Conservation (phyloP, 2,113 vertebrate species). For the Dipodomys spectabilis region DNA sequence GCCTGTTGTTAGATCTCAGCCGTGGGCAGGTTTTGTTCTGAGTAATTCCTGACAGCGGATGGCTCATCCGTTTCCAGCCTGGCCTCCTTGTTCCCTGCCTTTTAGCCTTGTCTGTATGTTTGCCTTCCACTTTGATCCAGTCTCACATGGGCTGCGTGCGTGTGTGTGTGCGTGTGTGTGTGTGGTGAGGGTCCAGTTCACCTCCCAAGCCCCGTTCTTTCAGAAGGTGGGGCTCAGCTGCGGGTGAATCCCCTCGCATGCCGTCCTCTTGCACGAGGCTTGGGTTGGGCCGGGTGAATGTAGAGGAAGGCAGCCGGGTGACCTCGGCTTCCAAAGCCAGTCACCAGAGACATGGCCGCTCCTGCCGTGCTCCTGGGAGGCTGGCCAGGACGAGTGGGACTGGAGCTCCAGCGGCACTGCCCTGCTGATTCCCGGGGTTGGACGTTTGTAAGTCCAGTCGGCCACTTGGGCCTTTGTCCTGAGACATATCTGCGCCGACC, state of each 20-base stretch:
- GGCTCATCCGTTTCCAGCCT: background rate
- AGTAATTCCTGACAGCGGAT: slow-evolving; percentile 7
- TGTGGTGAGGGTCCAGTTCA: background rate
- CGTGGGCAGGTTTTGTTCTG: background rate
- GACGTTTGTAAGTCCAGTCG: background rate
- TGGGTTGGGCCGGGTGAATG: background rate
- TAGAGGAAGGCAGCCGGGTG: background rate
- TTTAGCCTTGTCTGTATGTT: background rate
- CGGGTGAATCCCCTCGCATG: background rate
- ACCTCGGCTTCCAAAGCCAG: background rate
- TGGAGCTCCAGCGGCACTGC: background rate
- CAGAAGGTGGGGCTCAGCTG: background rate
- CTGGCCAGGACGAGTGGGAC: background rate
- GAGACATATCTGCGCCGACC: background rate
- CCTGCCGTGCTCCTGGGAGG: background rate
- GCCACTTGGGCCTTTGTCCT: background rate
- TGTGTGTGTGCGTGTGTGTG: background rate
- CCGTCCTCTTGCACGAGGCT: background rate
- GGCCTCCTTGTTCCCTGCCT: background rate
- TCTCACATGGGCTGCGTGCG: background rate
- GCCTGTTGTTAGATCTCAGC: too few species aligned
- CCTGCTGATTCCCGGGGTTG: background rate
- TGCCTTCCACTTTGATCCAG: background rate
- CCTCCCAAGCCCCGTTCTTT: background rate
- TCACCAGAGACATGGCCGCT: background rate